These are phyloP conservation scores for Panzeria rudis DNA, from an alignment of 2,888 invertebrate genomes.

Conservation along the genomic window DNA sequence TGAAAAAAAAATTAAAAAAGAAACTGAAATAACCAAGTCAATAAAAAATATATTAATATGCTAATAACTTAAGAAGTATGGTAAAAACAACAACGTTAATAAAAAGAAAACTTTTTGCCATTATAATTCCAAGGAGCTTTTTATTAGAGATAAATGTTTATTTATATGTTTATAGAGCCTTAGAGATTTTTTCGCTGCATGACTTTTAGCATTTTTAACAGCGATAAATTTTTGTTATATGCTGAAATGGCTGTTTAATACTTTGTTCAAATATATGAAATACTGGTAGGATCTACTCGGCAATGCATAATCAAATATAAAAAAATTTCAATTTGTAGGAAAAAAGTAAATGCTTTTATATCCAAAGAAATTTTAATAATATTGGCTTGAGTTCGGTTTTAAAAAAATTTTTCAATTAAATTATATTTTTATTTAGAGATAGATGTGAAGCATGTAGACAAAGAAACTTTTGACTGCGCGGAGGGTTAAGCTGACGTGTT, in stretches of 20 bases:
- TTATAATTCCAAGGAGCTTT: constrained; percentile 4
- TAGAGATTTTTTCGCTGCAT: constrained; percentile 11
- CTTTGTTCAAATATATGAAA: background rate
- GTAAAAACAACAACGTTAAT: background rate
- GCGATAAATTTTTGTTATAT: background rate
- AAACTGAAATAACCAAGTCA: constrained; percentile 19
- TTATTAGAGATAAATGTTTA: constrained; percentile 13
- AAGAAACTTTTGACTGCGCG: no score
- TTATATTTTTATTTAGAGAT: no score
- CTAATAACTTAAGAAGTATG: constrained; percentile 43
- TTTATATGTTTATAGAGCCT: constrained; percentile 24
- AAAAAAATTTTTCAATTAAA: no score
- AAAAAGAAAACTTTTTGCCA: constrained; percentile 9
- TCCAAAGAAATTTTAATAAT: no score
- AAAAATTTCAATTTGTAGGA: no score
- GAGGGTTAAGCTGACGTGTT: no score
- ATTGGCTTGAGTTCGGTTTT: no score
- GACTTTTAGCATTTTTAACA: background rate
- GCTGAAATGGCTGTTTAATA: constrained; percentile 11
- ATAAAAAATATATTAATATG: constrained; percentile 61
- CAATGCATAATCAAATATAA: background rate
- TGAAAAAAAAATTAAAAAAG: background rate
- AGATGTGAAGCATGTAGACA: no score
- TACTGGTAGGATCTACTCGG: background rate
- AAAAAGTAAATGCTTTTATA: no score